Evolutionary conservation across 1,140 invertebrate genomes (phyloP), one percentile per base, ranked within the genome.

Genomic region (Zaprionus inermis): DNA sequence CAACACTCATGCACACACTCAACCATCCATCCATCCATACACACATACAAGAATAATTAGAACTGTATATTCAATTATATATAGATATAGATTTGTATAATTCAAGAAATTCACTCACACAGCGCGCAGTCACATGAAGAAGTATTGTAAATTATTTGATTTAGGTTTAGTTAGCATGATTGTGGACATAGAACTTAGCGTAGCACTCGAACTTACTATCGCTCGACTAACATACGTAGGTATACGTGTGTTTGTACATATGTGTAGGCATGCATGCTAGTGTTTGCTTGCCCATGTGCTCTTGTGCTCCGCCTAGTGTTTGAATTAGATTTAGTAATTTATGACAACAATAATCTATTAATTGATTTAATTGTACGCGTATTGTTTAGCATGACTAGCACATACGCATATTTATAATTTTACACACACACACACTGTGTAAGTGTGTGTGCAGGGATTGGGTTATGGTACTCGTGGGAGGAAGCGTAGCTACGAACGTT

Each of bases 91-190:
- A 44, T 56, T 49, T 49, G 44, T 76, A 49, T 78, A 70, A 88
- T 88, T 74, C 77, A 83, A 59, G 73, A 44, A 76, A 69, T 57
- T 63, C 78, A 85, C 76, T 86, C 77, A 79, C 77, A 76, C n/a
- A 44, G 38, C 38, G 72, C 64, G 34, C 5, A 77, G 71, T 81
- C 80, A 88, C 78, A 89, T 89, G 71, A 81, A 86, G 72, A 88
- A 89, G 84, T 90, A 89, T 89, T 89, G 84, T 90, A 89, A 89
- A 89, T 89, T 81, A 89, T 90, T 84, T 78, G 78, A 78, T 72
- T 75, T 80, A 89, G 80, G 71, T 67, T 80, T 82, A 82, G 76
- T 71, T 66, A 46, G 76, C 34, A 49, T 69, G 76, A 86, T 76
- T 83, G 76, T 61, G 71, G 49, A 34, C 34, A 61, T 55, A 73